Evolutionary conservation across 1,140 invertebrate genomes (phyloP).

Genomic region (Zaprionus lachaisei): DNA sequence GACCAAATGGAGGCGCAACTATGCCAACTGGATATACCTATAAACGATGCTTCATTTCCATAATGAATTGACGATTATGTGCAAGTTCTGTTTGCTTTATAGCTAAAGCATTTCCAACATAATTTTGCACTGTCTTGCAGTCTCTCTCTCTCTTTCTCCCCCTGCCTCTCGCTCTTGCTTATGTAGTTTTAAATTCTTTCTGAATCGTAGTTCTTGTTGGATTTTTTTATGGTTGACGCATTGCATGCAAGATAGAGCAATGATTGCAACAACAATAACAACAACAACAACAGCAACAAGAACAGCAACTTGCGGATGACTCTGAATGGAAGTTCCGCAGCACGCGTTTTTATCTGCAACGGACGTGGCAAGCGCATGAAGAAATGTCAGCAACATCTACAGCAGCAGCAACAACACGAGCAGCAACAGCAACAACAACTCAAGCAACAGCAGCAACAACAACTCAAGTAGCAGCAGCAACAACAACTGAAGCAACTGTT

Average conservation of each 20-base stretch:
- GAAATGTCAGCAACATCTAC: constrained; percentile 31
- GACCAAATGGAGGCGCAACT: not conserved
- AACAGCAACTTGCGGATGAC: constrained; percentile 18
- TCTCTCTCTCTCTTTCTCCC: not conserved
- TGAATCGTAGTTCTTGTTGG: not conserved
- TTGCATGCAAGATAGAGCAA: constrained; percentile 10
- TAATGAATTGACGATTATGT: constrained; percentile 8
- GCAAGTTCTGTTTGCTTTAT: not conserved
- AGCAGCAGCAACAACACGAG: constrained; percentile 13
- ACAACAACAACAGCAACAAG: not conserved
- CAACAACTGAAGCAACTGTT: constrained; percentile 38
- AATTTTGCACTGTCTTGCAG: not conserved
- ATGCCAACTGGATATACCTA: not conserved
- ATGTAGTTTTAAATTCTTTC: not conserved
- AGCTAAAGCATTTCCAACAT: not conserved
- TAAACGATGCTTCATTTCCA: not conserved
- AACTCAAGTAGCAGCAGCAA: constrained; percentile 30
- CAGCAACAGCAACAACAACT: constrained; percentile 8
- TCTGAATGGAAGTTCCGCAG: constrained; percentile 61
- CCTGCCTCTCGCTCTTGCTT: not conserved
- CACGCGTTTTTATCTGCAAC: constrained; percentile 78
- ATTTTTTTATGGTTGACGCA: constrained; percentile 1
- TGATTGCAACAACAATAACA: not conserved
- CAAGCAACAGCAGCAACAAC: constrained; percentile 19
- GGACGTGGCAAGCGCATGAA: constrained; percentile 60